These are phyloP conservation scores for Lasioglossum morio DNA, from an alignment of 2,888 invertebrate genomes.

Conservation along the genomic window DNA sequence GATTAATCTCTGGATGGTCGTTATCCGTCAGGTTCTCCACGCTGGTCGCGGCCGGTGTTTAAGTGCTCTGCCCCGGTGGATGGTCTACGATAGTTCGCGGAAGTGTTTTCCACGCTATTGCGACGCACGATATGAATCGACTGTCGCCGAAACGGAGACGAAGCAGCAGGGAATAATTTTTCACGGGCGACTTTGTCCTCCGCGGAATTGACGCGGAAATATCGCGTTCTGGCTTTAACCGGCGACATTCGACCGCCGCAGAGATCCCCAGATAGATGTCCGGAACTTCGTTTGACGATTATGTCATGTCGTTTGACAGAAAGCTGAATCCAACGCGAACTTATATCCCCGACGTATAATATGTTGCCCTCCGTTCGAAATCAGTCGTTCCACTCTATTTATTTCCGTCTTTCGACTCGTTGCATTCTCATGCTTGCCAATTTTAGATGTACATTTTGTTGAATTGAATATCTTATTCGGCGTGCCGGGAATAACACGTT, in stretches of 20 bases:
- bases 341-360: not conserved
- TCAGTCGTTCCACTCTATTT: not conserved
- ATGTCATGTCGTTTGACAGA: not conserved
- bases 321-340: not conserved
- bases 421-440: not conserved
- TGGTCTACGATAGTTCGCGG: slow-evolving; percentile 69
- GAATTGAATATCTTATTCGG: not conserved
- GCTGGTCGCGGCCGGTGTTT: slow-evolving; percentile 74
- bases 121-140: slow-evolving; percentile 69
- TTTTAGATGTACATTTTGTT: not conserved
- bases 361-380: not conserved
- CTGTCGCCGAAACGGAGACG: slow-evolving; percentile 35
- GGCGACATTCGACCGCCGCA: not conserved
- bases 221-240: not conserved
- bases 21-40: slow-evolving; percentile 78
- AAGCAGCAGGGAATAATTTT: slow-evolving; percentile 30
- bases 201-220: not conserved
- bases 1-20: slow-evolving; percentile 77
- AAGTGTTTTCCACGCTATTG: slow-evolving; percentile 71
- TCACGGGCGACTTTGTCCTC: slow-evolving; percentile 4
- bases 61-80: slow-evolving; percentile 69
- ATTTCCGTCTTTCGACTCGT: not conserved
- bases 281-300: not conserved
- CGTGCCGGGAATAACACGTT: not conserved
- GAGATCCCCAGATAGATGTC: not conserved